phyloP scores from a whole-genome alignment of 2,888 invertebrate species.

The Diarsia brunnea region DNA sequence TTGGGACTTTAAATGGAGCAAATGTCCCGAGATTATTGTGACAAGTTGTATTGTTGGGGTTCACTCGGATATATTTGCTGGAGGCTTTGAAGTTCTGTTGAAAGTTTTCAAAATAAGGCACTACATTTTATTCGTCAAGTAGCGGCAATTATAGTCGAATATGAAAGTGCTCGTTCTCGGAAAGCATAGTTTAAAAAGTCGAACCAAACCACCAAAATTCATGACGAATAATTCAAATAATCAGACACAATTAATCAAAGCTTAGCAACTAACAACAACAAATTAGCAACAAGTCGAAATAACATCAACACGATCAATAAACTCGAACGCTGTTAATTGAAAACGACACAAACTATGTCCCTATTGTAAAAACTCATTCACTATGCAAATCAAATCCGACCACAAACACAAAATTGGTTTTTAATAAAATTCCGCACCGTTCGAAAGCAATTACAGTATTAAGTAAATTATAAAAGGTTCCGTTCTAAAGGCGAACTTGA shows the following conservation, averaged over 20 bases:
- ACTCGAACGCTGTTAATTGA: slow-evolving; percentile 36
- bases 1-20: slow-evolving; percentile 19
- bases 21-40: slow-evolving; percentile 20
- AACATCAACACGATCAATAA: slow-evolving; percentile 34
- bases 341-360: slow-evolving; percentile 31
- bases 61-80: background rate
- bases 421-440: slow-evolving; percentile 64
- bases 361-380: slow-evolving; percentile 51
- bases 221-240: slow-evolving; percentile 9
- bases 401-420: slow-evolving; percentile 54
- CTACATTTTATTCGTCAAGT: background rate
- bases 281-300: slow-evolving; percentile 35
- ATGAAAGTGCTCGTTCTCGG: too few species aligned
- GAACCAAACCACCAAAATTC: too few species aligned
- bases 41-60: background rate
- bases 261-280: too few species aligned
- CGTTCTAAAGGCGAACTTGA: slow-evolving; percentile 67
- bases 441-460: slow-evolving; percentile 71
- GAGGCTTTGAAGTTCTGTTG: background rate
- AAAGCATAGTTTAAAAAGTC: too few species aligned
- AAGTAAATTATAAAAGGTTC: slow-evolving; percentile 74
- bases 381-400: slow-evolving; percentile 48
- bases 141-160: background rate
- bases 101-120: too few species aligned
- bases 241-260: slow-evolving; percentile 19